Conservation (phyloP, 2,797 vertebrate genomes). For the Pelochelys cantorii region DNA sequence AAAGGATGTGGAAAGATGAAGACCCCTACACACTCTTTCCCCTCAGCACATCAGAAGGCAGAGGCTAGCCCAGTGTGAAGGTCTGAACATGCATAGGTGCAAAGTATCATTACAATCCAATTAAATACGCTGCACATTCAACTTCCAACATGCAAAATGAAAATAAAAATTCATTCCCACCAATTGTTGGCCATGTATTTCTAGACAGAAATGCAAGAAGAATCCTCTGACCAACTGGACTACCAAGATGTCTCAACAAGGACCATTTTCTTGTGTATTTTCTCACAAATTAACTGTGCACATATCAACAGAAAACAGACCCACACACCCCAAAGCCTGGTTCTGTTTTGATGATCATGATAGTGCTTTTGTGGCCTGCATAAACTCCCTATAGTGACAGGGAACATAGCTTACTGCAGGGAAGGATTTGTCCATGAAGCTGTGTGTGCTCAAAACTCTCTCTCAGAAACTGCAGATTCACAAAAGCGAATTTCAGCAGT, state of each 20-base stretch:
- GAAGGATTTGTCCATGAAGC: neutral
- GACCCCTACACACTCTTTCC: neutral
- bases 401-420: neutral
- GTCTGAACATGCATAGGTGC: neutral
- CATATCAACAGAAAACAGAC: neutral
- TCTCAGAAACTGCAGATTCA: neutral
- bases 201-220: neutral
- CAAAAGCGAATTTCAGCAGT: neutral
- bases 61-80: neutral
- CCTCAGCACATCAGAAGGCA: accelerated
- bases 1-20: neutral
- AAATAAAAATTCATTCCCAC: neutral
- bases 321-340: neutral
- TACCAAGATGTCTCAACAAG: neutral
- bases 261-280: neutral
- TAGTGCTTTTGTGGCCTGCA: neutral
- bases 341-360: neutral
- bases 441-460: neutral
- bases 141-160: neutral
- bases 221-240: neutral
- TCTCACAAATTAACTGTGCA: neutral
- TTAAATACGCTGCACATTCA: neutral
- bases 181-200: neutral
- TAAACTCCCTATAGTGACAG: neutral
- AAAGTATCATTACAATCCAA: accelerated